Evolutionary conservation across 2,888 invertebrate genomes (phyloP), one percentile per base, ranked within the genome.

Genomic region (Agonopterix subpropinquella): DNA sequence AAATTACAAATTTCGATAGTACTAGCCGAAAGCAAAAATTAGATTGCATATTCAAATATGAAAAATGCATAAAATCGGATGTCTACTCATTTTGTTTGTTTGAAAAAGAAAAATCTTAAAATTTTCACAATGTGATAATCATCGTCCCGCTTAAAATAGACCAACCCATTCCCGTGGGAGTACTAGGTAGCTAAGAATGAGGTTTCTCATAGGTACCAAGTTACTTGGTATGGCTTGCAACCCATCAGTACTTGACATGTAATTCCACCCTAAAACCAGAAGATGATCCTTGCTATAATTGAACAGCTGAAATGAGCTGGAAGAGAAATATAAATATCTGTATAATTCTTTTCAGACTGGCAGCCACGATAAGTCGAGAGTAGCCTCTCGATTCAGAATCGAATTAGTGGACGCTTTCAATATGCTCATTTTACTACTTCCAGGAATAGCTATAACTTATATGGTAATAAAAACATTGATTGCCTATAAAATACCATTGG

Each of bases 371-470:
- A 90, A 90, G 44, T 85, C 86, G 44, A 89, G 96, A 53, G 88
- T 92, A 3, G 92, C 92, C 0, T 89, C 92, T 0, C 89, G 95
- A 36, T 92, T 92, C 60, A 93, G 94, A 2, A 67, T 80, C 2
- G 89, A 91, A 49, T 87, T 93, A 53, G 91, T 92, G 0, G 96
- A 96, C 68, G 93, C 92, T 1, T 90, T 96, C 72, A 95, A 96
- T 69, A 95, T 97, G 93, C 73, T 98, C 41, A 89, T 92, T 18
- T 84, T 96, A 59, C 87, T 96, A 11, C 81, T 98, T n/a, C 96
- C 96, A 0, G 98, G 98, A 35, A 92, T 95, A 1, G 92, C 93
- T 1, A 90, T 96, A 13, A 94, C 95, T 5, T 98, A 97, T 70
- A 95, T 97, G 86, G 91, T 91, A 71, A 75, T 41, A 49, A 49